Conservation (phyloP, 2,113 vertebrate genomes). For the Seriola rivoliana region DNA sequence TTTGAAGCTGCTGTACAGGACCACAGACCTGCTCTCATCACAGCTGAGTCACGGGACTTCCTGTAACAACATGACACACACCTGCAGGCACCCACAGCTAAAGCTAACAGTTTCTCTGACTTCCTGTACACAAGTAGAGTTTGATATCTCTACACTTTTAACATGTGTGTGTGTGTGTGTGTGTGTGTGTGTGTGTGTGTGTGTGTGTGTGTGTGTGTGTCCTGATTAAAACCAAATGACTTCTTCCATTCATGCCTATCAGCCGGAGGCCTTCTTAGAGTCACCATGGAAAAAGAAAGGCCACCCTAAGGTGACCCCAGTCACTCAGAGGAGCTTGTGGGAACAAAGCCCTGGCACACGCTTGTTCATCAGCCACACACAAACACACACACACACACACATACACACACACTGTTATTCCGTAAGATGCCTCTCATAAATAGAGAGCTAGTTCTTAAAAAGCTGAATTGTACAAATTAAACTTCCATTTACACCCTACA, state of each 20-base stretch:
- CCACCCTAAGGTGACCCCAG: conserved; percentile 57
- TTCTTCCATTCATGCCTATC: conserved; percentile 38
- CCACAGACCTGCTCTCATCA: background rate
- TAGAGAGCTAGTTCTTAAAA: background rate
- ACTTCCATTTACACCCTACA: background rate
- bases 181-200: background rate
- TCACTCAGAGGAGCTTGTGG: conserved; percentile 51
- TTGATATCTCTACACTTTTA: background rate
- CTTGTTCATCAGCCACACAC: conserved; percentile 9
- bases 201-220: background rate
- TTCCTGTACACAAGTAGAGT: background rate
- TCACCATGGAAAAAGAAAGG: conserved; percentile 45
- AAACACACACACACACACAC: too few relatives aligned
- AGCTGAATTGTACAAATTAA: background rate
- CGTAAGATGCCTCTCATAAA: too few relatives aligned
- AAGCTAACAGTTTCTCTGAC: background rate
- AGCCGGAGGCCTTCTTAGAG: conserved; percentile 23
- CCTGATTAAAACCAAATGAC: conserved; percentile 48
- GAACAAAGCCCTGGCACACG: conserved; percentile 69
- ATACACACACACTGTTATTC: background rate
- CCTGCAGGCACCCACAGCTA: background rate
- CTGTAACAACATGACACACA: conserved; percentile 24
- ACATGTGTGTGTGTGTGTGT: background rate
- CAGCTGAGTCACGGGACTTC: conserved; percentile 49
- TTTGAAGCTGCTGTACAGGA: conserved; percentile 31